These are phyloP conservation scores for Drosophila stalkeri DNA, from an alignment of 2,888 invertebrate species.

Conservation along the genomic window DNA sequence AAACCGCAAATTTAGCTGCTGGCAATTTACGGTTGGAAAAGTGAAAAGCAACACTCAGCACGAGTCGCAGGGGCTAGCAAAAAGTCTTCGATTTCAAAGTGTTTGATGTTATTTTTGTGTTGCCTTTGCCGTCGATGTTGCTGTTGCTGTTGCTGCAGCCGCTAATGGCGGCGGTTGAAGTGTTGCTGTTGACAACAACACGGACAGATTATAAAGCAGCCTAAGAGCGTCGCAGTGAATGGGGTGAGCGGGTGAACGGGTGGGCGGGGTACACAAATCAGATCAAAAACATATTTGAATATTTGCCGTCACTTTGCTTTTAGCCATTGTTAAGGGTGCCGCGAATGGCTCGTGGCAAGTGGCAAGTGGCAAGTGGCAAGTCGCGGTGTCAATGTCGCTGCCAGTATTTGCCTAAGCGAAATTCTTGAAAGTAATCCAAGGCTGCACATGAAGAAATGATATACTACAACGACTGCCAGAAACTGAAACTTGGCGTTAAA, in stretches of 20 bases:
- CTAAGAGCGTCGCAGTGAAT: constrained; percentile 67
- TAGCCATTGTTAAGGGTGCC: constrained; percentile 18
- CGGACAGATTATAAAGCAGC: constrained; percentile 43
- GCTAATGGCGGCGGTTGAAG: constrained; percentile 63
- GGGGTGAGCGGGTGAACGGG: constrained; percentile 47
- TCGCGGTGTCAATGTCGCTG: constrained; percentile 69
- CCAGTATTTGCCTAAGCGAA: constrained; percentile 72
- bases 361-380: constrained; percentile 10
- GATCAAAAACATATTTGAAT: constrained; percentile 82
- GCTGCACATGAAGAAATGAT: constrained; percentile 7
- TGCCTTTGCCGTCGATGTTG: constrained; percentile 9
- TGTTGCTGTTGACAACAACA: constrained; percentile 76
- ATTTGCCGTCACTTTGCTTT: constrained; percentile 80
- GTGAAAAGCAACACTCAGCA: constrained; percentile 59
- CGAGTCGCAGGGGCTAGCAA: constrained; percentile 40
- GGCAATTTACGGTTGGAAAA: constrained; percentile 76
- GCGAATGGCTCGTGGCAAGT: constrained; percentile 2
- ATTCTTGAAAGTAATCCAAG: constrained; percentile 25
- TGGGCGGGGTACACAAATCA: constrained; percentile 71
- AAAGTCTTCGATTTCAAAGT: constrained; percentile 80
- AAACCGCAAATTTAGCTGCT: constrained; percentile 72
- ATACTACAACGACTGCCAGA: neutral
- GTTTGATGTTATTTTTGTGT: constrained; percentile 44
- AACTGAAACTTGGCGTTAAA: neutral
- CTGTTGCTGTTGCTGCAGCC: constrained; percentile 42